Base-by-base conservation (phyloP, 1,140 invertebrate genomes). In the Listronotus bonariensis region DNA sequence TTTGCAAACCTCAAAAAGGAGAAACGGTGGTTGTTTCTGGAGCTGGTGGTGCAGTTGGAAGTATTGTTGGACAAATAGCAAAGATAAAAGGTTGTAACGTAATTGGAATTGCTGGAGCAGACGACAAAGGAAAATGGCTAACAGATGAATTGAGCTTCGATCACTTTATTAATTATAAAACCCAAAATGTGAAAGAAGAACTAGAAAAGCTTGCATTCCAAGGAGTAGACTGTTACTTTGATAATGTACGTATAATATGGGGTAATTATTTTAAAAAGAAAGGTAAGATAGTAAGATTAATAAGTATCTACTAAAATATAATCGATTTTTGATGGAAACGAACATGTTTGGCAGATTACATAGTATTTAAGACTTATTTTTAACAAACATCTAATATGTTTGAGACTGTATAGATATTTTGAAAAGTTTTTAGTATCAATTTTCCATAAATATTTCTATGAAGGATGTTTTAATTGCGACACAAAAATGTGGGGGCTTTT, bases 1-100 rank as follows among this genome's bases (percentile, higher is more conserved):
- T 89, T 20, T 89, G 88, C 64, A 70, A 87, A 14, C 88, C 89
- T 0, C 85, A 88, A 77, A 51, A 77, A 11, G 88, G 88, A 15
- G 88, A 91, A 70, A 86, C 83, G 2, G 81, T 91, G 0, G 85
- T 90, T 1, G 83, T 92, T 3, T 84, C 80, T 14, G 83, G 83
- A 14, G 88, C 88, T n/a, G 86, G 84, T 20, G 87, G 89, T 18
- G 89, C 88, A 40, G 88, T 92, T 9, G 90, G 90, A 4, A 85
- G 82, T 67, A 78, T 86, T 45, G 89, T 90, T 6, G 89, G 88
- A 17, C 89, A 92, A 79, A 87, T 92, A 49, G 88, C 83, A 6
- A 89, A 89, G 76, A 84, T 87, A 51, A 80, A 86, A 75, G 84
- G 84, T 14, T 86, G 88, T 52, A 84, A 77, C 63, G 89, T 90